Evolutionary conservation across 2,113 vertebrate genomes (phyloP).

Genomic region (Diadophis punctatus): DNA sequence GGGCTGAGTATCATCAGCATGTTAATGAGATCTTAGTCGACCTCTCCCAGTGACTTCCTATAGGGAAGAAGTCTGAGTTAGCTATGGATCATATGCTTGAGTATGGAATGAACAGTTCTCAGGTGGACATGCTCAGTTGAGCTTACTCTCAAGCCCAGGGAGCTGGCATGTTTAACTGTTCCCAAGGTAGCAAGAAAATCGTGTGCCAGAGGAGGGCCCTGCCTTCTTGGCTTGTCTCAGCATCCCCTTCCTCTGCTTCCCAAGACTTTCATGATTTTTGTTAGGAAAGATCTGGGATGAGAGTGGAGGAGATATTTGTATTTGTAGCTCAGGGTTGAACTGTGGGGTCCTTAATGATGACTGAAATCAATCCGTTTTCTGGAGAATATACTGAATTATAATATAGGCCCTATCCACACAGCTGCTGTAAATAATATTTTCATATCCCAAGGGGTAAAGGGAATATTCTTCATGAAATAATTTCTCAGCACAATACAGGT

Average conservation of each 20-base stretch:
- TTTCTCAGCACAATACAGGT: background rate
- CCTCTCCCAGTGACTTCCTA: background rate
- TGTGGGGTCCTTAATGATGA: background rate
- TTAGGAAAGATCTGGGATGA: background rate
- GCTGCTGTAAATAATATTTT: background rate
- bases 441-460: background rate
- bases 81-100: background rate
- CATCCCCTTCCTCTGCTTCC: too few species aligned
- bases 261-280: background rate
- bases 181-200: background rate
- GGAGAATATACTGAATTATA: background rate
- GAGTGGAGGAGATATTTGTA: background rate
- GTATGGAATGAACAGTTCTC: background rate
- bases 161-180: background rate
- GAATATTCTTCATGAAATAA: background rate
- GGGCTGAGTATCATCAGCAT: background rate
- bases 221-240: background rate
- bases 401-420: background rate
- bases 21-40: background rate
- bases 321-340: background rate
- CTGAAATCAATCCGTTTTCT: background rate
- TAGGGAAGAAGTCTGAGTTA: background rate
- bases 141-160: background rate
- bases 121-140: background rate
- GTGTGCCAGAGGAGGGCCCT: background rate